A percentile compares a stretch with the other conserved stretches of the same genome.
Evolutionary conservation across 2,113 vertebrate genomes (phyloP).

Genomic region (Cygnus buccinator): DNA sequence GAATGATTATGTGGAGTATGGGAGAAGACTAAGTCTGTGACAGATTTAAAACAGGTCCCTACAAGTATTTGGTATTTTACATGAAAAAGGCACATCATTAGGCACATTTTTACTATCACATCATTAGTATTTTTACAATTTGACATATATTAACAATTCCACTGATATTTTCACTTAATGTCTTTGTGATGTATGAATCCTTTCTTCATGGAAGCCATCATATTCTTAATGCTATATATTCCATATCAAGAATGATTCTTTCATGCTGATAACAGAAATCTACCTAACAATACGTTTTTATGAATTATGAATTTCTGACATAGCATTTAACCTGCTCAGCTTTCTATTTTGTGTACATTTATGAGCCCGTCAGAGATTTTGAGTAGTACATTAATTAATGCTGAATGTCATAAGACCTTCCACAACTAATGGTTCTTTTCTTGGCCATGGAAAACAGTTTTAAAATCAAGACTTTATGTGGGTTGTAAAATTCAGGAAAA

Average conservation of each 20-base stretch:
- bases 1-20: not conserved
- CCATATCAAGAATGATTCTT: not conserved
- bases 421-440: not conserved
- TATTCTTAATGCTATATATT: not conserved
- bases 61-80: not conserved
- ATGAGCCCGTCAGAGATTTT: not conserved
- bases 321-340: not conserved
- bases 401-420: not conserved
- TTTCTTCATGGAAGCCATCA: not conserved
- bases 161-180: not conserved
- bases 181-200: not conserved
- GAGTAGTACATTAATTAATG: not conserved
- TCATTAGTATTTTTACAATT: not conserved
- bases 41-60: not conserved
- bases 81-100: not conserved
- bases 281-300: not conserved
- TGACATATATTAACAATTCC: not conserved
- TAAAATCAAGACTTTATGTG: not conserved
- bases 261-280: not conserved
- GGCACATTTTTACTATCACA: not conserved
- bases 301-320: not conserved
- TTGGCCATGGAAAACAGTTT: not conserved
- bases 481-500: not conserved
- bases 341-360: not conserved
- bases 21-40: not conserved